Evolutionary conservation across 2,888 invertebrate species (phyloP), one percentile per base, ranked within the genome.

Genomic region (Andrena hattorfiana): DNA sequence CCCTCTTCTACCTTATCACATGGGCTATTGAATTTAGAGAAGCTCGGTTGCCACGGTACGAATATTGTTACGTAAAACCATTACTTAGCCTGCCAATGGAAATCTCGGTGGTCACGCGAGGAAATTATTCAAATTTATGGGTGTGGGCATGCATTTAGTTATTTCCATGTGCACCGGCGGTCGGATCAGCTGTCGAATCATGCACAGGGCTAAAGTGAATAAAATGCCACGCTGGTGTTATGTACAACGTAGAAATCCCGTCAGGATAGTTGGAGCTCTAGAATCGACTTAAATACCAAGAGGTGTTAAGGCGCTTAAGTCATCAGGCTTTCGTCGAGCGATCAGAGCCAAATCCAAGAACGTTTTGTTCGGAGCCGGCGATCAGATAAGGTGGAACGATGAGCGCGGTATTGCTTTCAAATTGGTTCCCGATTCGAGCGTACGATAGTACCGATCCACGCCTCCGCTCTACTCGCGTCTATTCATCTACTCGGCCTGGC

Each of bases 351-450:
- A 88, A 89, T 89, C 87, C 85, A 81, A 84, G 83, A 89, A 81
- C 91, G 87, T 85, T 90, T 90, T 85, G 88, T 91, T 90, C 86
- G 81, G 42, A 85, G 73, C 81, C 81, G 64, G 76, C 84, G 87
- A 92, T 92, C 92, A 89, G 92, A 92, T 92, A 92, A 92, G 89
- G 79, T 74, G 84, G 86, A 86, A 86, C 90, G 92, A 92, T 92
- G 91, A 93, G 90, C 90, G 86, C 89, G 90, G 90, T 92, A 93
- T 93, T 93, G 92, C 92, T 91, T 91, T 92, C 91, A 92, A 93
- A 93, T 93, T 93, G 93, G 90, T 93, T 93, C 92, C 89, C 92
- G 93, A 93, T 93, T 92, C 91, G 85, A 90, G 90, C 89, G 87
- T 86, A 86, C 89, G 93, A 93, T 93, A 88, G 86, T 60, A 62